Base-by-base conservation (phyloP, 2,888 invertebrate genomes). In the Phalera bucephala region DNA sequence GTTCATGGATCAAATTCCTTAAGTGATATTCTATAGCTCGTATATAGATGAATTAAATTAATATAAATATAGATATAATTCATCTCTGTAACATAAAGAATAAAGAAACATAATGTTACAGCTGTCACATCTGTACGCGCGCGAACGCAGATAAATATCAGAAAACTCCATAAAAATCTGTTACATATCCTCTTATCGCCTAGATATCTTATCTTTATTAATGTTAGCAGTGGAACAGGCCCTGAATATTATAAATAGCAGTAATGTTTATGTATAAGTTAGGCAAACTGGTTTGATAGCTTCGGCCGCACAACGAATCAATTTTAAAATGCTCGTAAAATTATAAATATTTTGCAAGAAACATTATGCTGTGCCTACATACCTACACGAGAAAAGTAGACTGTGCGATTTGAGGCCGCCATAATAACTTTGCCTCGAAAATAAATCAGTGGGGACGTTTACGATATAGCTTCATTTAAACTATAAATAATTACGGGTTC, bases 401-500 rank as follows among this genome's bases (percentile, higher is more conserved):
- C 17, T 44, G 37, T 39, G 33, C 26, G 34, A 57, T 47, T 50
- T 50, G 35, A 57, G 36, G 7, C 22, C 50, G 45, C 40, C 45
- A 63, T 72, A 71, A 76, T 69, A 64, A 67, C 61, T 53, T 49
- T 46, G 57, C 55, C 60, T 58, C 65, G 62, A 64, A 69, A 64
- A 74, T 81, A 75, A 77, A 81, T 76, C 78, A 75, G 45, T 28
- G 42, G 45, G 36, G 70, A 72, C 72, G 33, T 81, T 81, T 76
- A 81, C 72, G 75, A 72, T 68, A 75, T 71, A 64, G 57, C 73
- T 79, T 76, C 72, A 80, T 80, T 80, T 76, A 69, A 73, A 73
- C 77, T 72, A 80, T 80, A 79, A 80, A 80, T 78, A 80, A 80
- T 76, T 72, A 73, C 65, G 59, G 72, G 67, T 63, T 55, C 64